Conservation (phyloP, 1,140 invertebrate species). For the Drosophila miranda region DNA sequence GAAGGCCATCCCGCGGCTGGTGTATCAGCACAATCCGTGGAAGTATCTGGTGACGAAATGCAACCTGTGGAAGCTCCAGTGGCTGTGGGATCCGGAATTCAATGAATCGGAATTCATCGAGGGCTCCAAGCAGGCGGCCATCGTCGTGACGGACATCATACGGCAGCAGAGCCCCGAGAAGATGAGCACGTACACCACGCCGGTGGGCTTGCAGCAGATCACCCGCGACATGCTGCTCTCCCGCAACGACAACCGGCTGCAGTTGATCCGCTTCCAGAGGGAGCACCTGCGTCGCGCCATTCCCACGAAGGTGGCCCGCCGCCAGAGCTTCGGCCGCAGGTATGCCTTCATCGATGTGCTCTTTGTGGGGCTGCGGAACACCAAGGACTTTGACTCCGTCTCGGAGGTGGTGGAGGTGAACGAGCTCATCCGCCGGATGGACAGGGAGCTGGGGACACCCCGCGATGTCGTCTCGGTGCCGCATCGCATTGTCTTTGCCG, state of each 20-base stretch:
- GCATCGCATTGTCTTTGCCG: conserved; percentile 77
- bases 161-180: conserved; percentile 52
- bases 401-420: conserved; percentile 62
- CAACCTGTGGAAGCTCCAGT: conserved; percentile 65
- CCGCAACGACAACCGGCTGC: conserved; percentile 65
- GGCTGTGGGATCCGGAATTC: conserved; percentile 71
- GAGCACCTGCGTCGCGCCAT: conserved; percentile 75
- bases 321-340: conserved; percentile 64
- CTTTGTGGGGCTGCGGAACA: conserved; percentile 76
- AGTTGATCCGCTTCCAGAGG: conserved; percentile 67
- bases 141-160: conserved; percentile 77
- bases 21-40: conserved; percentile 79
- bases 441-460: conserved; percentile 57
- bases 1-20: conserved; percentile 69
- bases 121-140: conserved; percentile 76
- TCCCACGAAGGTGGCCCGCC: conserved; percentile 70
- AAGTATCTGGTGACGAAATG: conserved; percentile 67
- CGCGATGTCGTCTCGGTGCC: conserved; percentile 49
- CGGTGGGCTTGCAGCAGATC: conserved; percentile 78
- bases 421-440: conserved; percentile 63
- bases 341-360: conserved; percentile 80
- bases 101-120: conserved; percentile 65
- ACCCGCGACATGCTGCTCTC: conserved; percentile 76
- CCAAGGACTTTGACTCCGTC: conserved; percentile 68
- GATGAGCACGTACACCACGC: conserved; percentile 72